Evolutionary conservation across 2,797 vertebrate genomes (phyloP).

Genomic region (Corythornis leucogaster): DNA sequence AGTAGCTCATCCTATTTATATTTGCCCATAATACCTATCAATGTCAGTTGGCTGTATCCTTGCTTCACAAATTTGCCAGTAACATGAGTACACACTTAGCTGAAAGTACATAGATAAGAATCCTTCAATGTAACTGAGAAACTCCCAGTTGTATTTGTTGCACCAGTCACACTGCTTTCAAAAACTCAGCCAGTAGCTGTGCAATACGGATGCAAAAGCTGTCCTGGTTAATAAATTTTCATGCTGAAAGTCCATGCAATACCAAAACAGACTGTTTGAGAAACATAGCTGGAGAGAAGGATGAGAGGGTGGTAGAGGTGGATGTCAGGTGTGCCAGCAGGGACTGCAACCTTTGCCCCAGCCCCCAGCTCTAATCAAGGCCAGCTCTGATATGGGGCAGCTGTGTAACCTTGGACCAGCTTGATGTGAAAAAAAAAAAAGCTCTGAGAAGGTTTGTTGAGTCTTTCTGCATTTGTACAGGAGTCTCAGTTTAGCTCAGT

Average conservation of each 20-base stretch:
- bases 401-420: background rate
- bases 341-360: background rate
- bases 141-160: background rate
- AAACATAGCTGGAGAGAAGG: background rate
- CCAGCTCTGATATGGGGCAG: background rate
- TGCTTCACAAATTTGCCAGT: background rate
- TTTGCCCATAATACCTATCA: background rate
- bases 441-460: background rate
- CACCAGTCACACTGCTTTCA: background rate
- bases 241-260: background rate
- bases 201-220: background rate
- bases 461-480: background rate
- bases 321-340: background rate
- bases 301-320: background rate
- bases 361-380: fast-evolving
- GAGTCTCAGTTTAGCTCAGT: background rate
- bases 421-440: background rate
- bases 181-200: background rate
- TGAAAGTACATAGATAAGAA: background rate
- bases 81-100: background rate
- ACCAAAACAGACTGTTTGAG: background rate
- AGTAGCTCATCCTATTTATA: background rate
- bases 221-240: background rate
- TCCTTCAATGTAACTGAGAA: background rate
- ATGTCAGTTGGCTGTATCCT: background rate